Evolutionary conservation across 2,797 vertebrate genomes (phyloP), one percentile per base, ranked within the genome.

Genomic region (Danionella dracula): DNA sequence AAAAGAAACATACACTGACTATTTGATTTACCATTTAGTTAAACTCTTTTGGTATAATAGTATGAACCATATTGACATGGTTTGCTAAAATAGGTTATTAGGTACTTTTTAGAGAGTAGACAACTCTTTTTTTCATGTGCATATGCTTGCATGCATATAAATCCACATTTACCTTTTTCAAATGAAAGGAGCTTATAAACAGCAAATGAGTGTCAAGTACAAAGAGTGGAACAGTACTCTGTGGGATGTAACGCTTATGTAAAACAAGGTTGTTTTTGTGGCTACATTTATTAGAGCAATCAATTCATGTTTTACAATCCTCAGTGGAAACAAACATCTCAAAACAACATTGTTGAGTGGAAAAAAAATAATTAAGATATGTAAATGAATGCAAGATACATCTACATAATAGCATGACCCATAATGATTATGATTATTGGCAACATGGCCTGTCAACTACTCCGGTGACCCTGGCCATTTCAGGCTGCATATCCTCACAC

Each of bases 351-450:
- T 40, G 11, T 57, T 29, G 20, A 1, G 15, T 9, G 1, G 4
- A 19, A 38, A 42, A 19, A 38, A 42, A 20, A 55, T 42, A 46
- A 48, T 27, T 46, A 56, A 66, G 10, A 27, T 48, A 57, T 56
- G 32, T 48, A 48, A 48, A 66, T 57, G 1, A 29, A 66, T 57
- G 53, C 42, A 48, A 11, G 20, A 48, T 31, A 20, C 13, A 66
- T 56, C 7, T 66, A 32, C 53, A 66, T 66, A 49, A 8, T 11
- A 29, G 4, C 21, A 31, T 15, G 42, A 66, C 63, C 63, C 42
- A 66, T 66, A 49, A 48, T 66, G 42, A 66, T 66, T 66, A 56
- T 57, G 32, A 56, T 66, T 56, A 66, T 57, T 66, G 63, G 42
- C 63, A 66, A 29, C 63, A 40, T 40, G 63, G 42, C 53, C 42